Evolutionary conservation across 2,888 invertebrate genomes (phyloP), one percentile per base, ranked within the genome.

Genomic region (Junonia oenone): DNA sequence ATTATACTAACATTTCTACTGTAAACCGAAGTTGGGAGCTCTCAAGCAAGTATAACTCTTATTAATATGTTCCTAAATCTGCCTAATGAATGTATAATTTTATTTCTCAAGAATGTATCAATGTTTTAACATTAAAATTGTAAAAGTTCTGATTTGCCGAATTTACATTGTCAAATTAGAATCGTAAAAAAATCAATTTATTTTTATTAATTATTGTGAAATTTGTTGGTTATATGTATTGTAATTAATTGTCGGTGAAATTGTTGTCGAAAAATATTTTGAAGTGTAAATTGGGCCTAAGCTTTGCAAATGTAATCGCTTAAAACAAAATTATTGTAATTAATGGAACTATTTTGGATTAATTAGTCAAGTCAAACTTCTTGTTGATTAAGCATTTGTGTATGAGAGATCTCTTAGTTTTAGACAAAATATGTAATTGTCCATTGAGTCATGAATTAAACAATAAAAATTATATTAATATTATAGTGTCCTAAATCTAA

Each of bases 371-470:
- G 38, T 38, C 17, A 22, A 17, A 17, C 2, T 22, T 43, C 13
- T 22, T 26, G 43, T 26, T 37, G 13, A 26, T 13, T 43, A 43
- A 33, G 2, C 43, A 43, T 22, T 43, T 43, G 43, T 26, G 26
- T 43, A 43, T 43, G 6, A 22, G 26, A 43, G 43, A 43, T 43
- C 43, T 43, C 43, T 26, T 43, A 43, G 43, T 43, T 43, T 26
- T 43, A 43, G 43, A 43, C 13, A 38, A 17, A 2, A 6, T 9
- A 19, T 13, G 22, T 43, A 43, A 43, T 26, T 26, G 26, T 43
- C 43, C 43, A 26, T 37, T 17, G 11, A 17, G 17, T 38, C 38
- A 38, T 17, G 38, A 17, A 8, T 38, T 8, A 17, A 38, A 38
- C 17, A 17, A 38, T 9, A 38, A 38, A 38, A 17, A 8, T 15